phyloP scores from a whole-genome alignment of 2,888 invertebrate genomes.

The Drosophila hamatofila region DNA sequence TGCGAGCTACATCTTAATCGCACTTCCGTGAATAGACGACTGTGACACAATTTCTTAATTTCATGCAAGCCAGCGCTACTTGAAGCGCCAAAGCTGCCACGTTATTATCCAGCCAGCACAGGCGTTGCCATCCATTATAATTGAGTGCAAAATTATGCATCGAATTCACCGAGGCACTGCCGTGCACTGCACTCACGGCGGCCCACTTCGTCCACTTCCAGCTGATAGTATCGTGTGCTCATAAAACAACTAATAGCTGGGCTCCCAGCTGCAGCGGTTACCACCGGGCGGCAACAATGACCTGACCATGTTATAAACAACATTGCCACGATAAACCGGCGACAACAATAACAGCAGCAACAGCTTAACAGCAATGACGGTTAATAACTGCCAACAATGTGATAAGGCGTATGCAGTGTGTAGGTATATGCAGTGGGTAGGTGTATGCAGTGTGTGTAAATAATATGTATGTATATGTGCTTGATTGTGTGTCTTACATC shows the following conservation, averaged over 20 bases:
- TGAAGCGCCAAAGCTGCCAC: conserved; percentile 53
- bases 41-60: conserved; percentile 64
- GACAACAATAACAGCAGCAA: conserved; percentile 30
- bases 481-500: neutral
- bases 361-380: conserved; percentile 59
- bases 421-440: neutral
- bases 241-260: conserved; percentile 71
- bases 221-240: conserved; percentile 65
- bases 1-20: conserved; percentile 40
- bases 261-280: conserved; percentile 20
- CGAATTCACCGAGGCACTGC: conserved; percentile 55
- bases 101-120: conserved; percentile 59
- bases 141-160: conserved; percentile 80
- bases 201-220: conserved; percentile 42
- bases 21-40: conserved; percentile 6
- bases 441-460: neutral
- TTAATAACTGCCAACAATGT: conserved; percentile 68
- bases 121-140: conserved; percentile 71
- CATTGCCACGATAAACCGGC: conserved; percentile 63
- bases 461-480: neutral
- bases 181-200: conserved; percentile 18
- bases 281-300: conserved; percentile 16
- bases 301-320: conserved; percentile 69
- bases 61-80: conserved; percentile 52
- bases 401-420: conserved; percentile 21